Evolutionary conservation across 2,888 invertebrate species (phyloP).

Genomic region (Acholoe squamosa): DNA sequence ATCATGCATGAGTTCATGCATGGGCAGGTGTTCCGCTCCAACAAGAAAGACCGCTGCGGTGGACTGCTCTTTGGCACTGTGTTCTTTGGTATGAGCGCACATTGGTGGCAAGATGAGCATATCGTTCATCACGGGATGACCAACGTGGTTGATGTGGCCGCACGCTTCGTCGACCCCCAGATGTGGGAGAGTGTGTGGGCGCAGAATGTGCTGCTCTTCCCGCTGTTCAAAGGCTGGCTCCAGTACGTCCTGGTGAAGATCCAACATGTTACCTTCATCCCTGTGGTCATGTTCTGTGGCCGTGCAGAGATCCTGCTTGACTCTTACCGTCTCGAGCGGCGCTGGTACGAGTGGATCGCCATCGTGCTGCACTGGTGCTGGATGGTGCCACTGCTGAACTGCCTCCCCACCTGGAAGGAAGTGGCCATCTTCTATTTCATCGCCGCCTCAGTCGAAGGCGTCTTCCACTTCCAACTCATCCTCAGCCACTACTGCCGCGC

Average conservation of each 20-base stretch:
- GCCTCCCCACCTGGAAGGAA: constrained; percentile 67
- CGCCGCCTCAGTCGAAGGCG: constrained; percentile 65
- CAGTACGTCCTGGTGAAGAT: constrained; percentile 66
- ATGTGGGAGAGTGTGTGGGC: constrained; percentile 70
- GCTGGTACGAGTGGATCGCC: constrained; percentile 68
- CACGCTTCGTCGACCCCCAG: constrained; percentile 68
- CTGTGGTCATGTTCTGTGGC: constrained; percentile 65
- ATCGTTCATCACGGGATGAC: constrained; percentile 69
- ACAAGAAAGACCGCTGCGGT: constrained; percentile 44
- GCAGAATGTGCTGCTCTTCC: constrained; percentile 68
- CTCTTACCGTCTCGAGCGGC: constrained; percentile 66
- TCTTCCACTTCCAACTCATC: constrained; percentile 69
- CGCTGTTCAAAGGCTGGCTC: constrained; percentile 66
- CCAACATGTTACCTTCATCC: constrained; percentile 69
- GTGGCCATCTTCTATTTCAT: constrained; percentile 65
- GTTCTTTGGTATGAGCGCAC: constrained; percentile 67
- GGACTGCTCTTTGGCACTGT: constrained; percentile 67
- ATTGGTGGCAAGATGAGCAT: constrained; percentile 71
- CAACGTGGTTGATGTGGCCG: constrained; percentile 66
- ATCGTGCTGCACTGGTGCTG: constrained; percentile 66
- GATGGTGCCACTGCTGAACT: constrained; percentile 65
- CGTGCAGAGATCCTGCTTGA: constrained; percentile 67
- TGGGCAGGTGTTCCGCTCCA: constrained; percentile 63
- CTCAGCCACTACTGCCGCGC: constrained; percentile 69
- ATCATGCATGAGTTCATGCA: constrained; percentile 71